Conservation (phyloP, 30 jellyfish, hydroid and myxozoan genomes). For the Rhopilema esculentum region DNA sequence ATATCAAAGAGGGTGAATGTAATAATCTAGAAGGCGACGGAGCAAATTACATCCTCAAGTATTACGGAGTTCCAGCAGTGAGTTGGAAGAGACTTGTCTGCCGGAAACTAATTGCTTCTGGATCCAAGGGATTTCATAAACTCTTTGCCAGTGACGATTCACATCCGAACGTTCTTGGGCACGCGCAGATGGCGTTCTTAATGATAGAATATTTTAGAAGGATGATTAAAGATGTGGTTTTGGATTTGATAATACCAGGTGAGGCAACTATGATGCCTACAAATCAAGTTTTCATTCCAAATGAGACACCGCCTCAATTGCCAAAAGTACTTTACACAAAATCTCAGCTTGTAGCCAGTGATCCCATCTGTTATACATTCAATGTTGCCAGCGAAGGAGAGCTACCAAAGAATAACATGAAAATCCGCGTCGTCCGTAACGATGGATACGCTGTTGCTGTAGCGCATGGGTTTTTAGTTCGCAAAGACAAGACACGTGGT, state of each 20-base stretch:
- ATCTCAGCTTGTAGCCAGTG: constrained; percentile 73
- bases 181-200: constrained; percentile 92
- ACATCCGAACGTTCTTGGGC: constrained; percentile 96
- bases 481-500: constrained; percentile 96
- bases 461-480: constrained; percentile 94
- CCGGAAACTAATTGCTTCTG: constrained; percentile 75
- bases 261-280: constrained; percentile 69
- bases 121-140: constrained; percentile 74
- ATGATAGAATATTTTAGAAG: constrained; percentile 85
- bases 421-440: constrained; percentile 77
- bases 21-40: constrained; percentile 95
- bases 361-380: constrained; percentile 88
- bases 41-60: constrained; percentile 76
- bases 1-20: constrained; percentile 83
- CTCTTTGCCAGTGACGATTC: constrained; percentile 88
- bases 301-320: constrained; percentile 62
- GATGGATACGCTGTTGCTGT: constrained; percentile 93
- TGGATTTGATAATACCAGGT: constrained; percentile 64
- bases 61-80: constrained; percentile 84
- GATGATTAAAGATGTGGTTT: constrained; percentile 73
- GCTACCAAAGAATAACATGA: constrained; percentile 76
- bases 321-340: constrained; percentile 81
- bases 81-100: constrained; percentile 93
- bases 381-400: constrained; percentile 92
- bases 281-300: constrained; percentile 55